Evolutionary conservation across 2,797 vertebrate genomes (phyloP), one percentile per base, ranked within the genome.

Genomic region (Hephaestus fuliginosus): DNA sequence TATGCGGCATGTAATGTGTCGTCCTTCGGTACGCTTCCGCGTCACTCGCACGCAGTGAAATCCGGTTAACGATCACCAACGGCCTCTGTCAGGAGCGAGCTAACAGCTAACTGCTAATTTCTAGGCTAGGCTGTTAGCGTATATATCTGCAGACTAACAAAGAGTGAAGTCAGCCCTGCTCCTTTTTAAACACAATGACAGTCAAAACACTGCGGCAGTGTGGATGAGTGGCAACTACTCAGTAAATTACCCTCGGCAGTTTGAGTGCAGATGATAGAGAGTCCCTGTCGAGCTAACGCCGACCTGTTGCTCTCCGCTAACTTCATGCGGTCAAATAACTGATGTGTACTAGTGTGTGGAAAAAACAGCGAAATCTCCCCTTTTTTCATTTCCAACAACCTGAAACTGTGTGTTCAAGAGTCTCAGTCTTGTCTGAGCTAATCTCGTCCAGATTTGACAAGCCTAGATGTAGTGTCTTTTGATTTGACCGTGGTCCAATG

Each of bases 221-320:
- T 33, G 30, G 30, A 5, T 33, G 30, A 33, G 30, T 33, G 30
- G 30, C 30, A 33, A 33, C 0, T 60, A 8, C 11, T 41, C 13
- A 3, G 9, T 28, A 51, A 13, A 11, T 3, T 36, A 33, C 25
- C 25, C 25, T 25, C 25, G 25, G 25, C 25, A 5, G 30, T 33
- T 33, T 33, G 30, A 3, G 30, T 33, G 30, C 30, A 33, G 30
- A 33, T 33, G 30, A 33, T 33, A 33, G 30, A 33, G 30, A 30
- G 30, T 30, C 2, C 68, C 14, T 71, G 4, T 51, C 18, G 44
- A 52, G 44, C 64, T 78, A 62, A 69, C 51, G 25, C 0, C 1
- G 63, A 84, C 68, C 53, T 76, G 86, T 80, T 88, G 85, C 51
- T 1, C 7, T 2, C 33, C 7, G 53, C 36, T 55, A 22, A 68